Percentiles rank a stretch among this genome's conserved stretches.
phyloP scores from a whole-genome alignment of 2,797 vertebrate genomes.

The Crocidura indochinensis region DNA sequence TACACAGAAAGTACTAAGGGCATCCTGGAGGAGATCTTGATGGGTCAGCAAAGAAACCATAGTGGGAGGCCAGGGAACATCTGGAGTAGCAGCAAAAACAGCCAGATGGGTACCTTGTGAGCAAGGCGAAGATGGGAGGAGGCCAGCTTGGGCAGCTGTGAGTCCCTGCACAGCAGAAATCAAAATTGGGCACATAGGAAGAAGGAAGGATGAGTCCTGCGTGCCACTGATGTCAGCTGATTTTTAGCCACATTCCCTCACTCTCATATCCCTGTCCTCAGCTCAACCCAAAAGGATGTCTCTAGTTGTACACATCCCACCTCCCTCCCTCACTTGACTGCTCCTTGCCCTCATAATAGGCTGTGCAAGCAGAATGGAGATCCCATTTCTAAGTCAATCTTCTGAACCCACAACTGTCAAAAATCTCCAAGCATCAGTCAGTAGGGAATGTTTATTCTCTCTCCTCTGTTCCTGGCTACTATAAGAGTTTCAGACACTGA shows the following conservation, averaged over 20 bases:
- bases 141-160: neutral
- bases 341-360: neutral
- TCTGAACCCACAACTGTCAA: neutral
- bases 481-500: rapidly evolving
- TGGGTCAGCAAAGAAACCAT: slow-evolving; percentile 47
- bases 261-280: neutral
- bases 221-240: neutral
- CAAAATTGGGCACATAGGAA: neutral
- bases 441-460: neutral
- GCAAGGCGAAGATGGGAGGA: slow-evolving; percentile 18
- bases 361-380: neutral
- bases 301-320: neutral
- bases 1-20: slow-evolving; percentile 54
- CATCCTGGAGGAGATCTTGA: slow-evolving; percentile 26
- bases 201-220: neutral
- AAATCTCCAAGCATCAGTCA: neutral
- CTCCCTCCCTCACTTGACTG: neutral
- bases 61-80: slow-evolving; percentile 43
- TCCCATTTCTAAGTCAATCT: neutral
- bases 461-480: neutral
- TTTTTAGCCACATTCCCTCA: neutral
- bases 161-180: neutral
- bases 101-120: slow-evolving; percentile 5
- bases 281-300: neutral
- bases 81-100: slow-evolving; percentile 62